Evolutionary conservation across 2,797 vertebrate genomes (phyloP).

Genomic region (Carapus acus): DNA sequence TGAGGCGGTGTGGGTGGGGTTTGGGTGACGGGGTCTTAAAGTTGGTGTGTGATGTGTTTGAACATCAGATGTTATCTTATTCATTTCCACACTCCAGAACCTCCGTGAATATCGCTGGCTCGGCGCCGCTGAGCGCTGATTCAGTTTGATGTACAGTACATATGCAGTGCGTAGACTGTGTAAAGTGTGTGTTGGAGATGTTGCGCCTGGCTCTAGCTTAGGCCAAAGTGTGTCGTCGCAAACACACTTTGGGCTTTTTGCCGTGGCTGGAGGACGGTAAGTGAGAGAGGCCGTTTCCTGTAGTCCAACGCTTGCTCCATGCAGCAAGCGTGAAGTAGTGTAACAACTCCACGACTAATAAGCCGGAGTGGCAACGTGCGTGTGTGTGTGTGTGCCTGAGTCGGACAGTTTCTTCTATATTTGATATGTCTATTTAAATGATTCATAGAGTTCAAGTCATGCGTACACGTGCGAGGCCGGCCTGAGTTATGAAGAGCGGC

Average conservation of each 20-base stretch:
- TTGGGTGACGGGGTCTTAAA: too few relatives aligned
- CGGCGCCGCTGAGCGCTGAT: too few relatives aligned
- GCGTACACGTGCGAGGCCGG: neutral
- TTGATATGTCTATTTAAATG: too few relatives aligned
- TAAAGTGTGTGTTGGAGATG: constrained; percentile 28
- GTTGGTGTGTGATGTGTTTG: too few relatives aligned
- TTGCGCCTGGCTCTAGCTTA: neutral
- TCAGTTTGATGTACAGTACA: too few relatives aligned
- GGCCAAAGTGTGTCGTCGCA: constrained; percentile 12
- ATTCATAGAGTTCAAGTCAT: neutral
- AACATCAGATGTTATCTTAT: too few relatives aligned
- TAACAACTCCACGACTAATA: constrained; percentile 70
- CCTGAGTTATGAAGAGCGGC: too few relatives aligned
- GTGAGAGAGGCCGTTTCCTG: constrained; percentile 64
- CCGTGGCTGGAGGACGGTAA: constrained; percentile 33
- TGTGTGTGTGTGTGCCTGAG: constrained; percentile 18
- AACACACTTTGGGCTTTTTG: constrained; percentile 31
- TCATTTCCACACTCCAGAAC: too few relatives aligned
- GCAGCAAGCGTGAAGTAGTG: constrained; percentile 73
- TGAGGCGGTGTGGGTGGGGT: too few relatives aligned
- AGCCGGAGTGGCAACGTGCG: constrained; percentile 50
- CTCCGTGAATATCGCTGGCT: too few relatives aligned
- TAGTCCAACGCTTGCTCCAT: constrained; percentile 77
- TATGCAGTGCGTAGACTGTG: neutral
- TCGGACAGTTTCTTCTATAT: too few relatives aligned